Evolutionary conservation across 2,797 vertebrate genomes (phyloP).

Genomic region (Novumbra hubbsi): DNA sequence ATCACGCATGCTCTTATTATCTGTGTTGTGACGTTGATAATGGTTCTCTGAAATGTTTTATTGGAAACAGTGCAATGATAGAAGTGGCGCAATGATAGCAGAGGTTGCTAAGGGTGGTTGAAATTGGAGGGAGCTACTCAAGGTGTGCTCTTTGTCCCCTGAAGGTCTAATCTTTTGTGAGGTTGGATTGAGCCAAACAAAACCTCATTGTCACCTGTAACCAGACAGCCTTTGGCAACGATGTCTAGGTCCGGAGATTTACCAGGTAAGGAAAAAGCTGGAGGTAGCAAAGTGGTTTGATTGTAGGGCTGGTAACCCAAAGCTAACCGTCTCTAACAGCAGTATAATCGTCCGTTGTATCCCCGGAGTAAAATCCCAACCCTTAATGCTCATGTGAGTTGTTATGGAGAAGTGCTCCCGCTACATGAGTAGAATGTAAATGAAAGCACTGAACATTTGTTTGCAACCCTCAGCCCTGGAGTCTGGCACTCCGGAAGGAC

Average conservation of each 20-base stretch:
- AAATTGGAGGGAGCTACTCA: background rate
- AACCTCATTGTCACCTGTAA: background rate
- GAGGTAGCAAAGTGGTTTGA: no score
- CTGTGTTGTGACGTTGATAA: background rate
- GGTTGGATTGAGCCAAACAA: slow-evolving; percentile 1
- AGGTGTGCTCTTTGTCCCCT: background rate
- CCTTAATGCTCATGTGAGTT: no score
- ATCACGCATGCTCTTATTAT: background rate
- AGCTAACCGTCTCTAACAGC: no score
- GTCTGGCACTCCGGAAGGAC: slow-evolving; percentile 52
- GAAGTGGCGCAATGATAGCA: background rate
- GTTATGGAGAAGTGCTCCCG: no score
- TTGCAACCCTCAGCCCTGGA: slow-evolving; percentile 54
- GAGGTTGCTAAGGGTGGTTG: background rate
- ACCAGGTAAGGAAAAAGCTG: slow-evolving; percentile 31
- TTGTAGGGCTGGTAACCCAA: no score
- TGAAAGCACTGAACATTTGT: background rate
- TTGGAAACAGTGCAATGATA: background rate
- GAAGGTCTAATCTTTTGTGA: background rate
- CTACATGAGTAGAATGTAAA: no score
- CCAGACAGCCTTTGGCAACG: slow-evolving; percentile 17
- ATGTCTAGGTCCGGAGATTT: slow-evolving; percentile 70
- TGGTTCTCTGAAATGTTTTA: background rate
- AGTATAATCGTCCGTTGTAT: no score
- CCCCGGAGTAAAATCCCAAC: no score